Base-by-base conservation (phyloP, 2,797 vertebrate genomes). In the Spinus olivaceus region DNA sequence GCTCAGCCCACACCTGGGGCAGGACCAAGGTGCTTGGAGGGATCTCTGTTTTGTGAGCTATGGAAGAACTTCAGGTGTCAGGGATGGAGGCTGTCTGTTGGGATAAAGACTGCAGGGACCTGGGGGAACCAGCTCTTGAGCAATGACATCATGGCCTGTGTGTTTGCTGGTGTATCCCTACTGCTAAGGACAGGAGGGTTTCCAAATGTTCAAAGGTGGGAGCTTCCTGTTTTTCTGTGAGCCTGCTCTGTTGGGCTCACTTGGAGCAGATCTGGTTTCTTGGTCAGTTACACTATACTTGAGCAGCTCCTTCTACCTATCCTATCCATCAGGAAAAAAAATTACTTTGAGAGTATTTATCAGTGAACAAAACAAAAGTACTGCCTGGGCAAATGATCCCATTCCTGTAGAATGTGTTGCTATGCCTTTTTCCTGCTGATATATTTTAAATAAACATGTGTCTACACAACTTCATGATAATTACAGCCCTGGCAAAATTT, bases 1-100 rank as follows among this genome's bases (percentile, higher is more conserved):
- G 1, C 80, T 78, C 2, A 1, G n/a, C 70, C 41, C 51, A 1
- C 0, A 0, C 13, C 57, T 79, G 64, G 41, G 69, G 33, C 39
- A 49, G 7, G 9, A 56, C 33, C 3, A 9, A 50, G 54, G 14
- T 2, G 3, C 67, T 73, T 8, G 56, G 32, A 66, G 25, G 25
- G 35, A 30, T 44, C 56, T 84, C 42, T 41, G 18, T 46, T 50
- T 41, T 51, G n/a, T 32, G 67, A 80, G 49, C 51, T 60, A 0
- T 15, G 23, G 46, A 73, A 66, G 50, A 28, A 33, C 33, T 41
- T 49, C 8, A 42, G 37, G 25, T 44, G 33, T 27, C 12, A 49
- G 57, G 44, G 33, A 56, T 24, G 22, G 28, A 41, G 33, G 1
- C 56, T 76, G 4, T 35, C 44, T 80, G 59, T 39, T 89, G 67